Conservation (phyloP, 1,140 invertebrate species). For the Ruditapes philippinarum region DNA sequence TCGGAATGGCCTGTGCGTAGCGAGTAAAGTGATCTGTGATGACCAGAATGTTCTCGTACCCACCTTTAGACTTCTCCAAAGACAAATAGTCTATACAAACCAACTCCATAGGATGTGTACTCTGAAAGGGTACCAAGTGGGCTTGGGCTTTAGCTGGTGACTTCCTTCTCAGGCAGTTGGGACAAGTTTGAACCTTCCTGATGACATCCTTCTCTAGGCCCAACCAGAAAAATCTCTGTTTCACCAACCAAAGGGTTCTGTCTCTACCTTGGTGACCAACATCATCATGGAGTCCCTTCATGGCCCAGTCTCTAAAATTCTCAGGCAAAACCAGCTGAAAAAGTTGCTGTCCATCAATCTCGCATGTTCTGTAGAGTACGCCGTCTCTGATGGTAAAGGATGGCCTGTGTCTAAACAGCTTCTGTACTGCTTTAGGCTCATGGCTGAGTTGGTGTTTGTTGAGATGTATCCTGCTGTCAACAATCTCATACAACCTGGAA, state of each 20-base stretch:
- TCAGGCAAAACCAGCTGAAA: neutral
- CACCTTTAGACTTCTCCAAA: constrained; percentile 36
- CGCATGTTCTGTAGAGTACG: too few relatives aligned
- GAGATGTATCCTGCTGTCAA: neutral
- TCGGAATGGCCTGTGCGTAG: constrained; percentile 44
- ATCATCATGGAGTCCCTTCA: neutral
- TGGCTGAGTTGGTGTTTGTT: neutral
- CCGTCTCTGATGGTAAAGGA: neutral
- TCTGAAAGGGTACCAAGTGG: neutral
- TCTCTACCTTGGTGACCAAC: constrained; percentile 3
- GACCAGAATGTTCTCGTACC: constrained; percentile 54
- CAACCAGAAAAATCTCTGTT: neutral
- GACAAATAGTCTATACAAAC: constrained; percentile 41
- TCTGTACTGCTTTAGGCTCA: neutral
- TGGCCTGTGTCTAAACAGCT: neutral
- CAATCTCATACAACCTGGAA: neutral
- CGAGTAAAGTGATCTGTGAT: constrained; percentile 67
- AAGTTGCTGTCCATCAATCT: neutral
- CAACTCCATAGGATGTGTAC: neutral
- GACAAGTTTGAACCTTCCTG: neutral
- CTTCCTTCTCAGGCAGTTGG: constrained; percentile 24
- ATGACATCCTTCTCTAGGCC: neutral
- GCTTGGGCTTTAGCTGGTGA: neutral
- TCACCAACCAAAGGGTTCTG: neutral
- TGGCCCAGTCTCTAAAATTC: neutral